Percentiles rank a stretch among this genome's conserved stretches.
Conservation (phyloP, 2,888 invertebrate species). For the Pterobdella sp. region DNA sequence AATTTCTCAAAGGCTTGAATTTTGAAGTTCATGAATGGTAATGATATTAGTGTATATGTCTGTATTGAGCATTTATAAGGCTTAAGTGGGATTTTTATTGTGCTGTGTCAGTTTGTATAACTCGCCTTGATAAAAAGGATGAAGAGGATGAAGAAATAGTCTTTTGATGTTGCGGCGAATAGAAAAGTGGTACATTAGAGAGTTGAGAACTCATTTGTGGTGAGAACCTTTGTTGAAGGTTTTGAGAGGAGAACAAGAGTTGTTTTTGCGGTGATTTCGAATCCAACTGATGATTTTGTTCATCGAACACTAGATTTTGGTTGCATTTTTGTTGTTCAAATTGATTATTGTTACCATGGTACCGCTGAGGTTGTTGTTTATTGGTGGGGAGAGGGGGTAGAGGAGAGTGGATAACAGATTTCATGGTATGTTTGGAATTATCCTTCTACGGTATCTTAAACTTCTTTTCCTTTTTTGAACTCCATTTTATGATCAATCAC, state of each 20-base stretch:
- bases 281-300: neutral
- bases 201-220: no score
- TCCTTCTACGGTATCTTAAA: no score
- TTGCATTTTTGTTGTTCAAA: neutral
- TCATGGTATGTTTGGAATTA: no score
- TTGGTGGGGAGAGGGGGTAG: neutral
- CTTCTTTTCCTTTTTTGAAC: no score
- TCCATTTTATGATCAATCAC: no score
- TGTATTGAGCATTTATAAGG: neutral
- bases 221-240: neutral
- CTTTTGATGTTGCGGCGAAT: neutral
- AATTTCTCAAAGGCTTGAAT: neutral
- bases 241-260: neutral
- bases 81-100: slow-evolving; percentile 3
- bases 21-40: neutral
- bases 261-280: neutral
- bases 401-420: neutral
- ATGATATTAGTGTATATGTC: neutral
- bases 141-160: neutral
- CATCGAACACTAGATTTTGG: neutral
- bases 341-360: no score
- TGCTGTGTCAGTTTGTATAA: slow-evolving; percentile 1
- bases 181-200: no score
- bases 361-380: neutral
- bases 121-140: slow-evolving; percentile 7